Evolutionary conservation across 2,888 invertebrate genomes (phyloP).

Genomic region (Xanthorhoe spadicearia): DNA sequence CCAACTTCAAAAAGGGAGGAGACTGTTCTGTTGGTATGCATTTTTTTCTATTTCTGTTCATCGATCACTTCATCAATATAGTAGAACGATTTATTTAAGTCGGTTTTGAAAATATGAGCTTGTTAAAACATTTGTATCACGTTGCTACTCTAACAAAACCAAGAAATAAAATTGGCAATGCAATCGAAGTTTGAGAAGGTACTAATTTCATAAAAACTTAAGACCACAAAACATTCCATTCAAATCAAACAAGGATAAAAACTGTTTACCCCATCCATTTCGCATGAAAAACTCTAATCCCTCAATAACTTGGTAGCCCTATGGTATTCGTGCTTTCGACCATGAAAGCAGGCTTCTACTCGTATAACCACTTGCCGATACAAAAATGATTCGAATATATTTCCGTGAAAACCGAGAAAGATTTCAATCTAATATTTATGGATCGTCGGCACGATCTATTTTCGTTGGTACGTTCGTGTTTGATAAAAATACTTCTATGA

Average conservation of each 20-base stretch:
- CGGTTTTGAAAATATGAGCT: no score
- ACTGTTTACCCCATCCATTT: background rate
- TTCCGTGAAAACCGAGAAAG: slow-evolving; percentile 24
- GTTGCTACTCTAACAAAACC: no score
- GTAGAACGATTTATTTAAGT: no score
- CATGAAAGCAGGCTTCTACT: slow-evolving; percentile 31
- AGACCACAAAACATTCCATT: background rate
- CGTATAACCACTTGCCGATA: slow-evolving; percentile 30
- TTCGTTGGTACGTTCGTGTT: slow-evolving; percentile 18
- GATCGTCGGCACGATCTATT: slow-evolving; percentile 37
- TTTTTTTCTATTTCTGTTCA: no score
- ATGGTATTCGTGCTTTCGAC: slow-evolving; percentile 25
- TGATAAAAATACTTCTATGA: background rate
- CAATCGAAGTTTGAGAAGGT: background rate
- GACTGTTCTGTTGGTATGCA: no score
- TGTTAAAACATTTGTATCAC: no score
- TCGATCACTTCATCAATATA: no score
- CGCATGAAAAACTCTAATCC: slow-evolving; percentile 7
- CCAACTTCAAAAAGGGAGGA: no score
- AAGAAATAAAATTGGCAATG: no score
- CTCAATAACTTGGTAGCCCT: slow-evolving; percentile 21
- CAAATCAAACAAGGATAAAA: background rate
- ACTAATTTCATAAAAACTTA: background rate
- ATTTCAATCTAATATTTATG: slow-evolving; percentile 42
- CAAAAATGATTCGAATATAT: slow-evolving; percentile 32